Conservation (phyloP, 2,113 vertebrate species). For the Illadopsis cleaveri region DNA sequence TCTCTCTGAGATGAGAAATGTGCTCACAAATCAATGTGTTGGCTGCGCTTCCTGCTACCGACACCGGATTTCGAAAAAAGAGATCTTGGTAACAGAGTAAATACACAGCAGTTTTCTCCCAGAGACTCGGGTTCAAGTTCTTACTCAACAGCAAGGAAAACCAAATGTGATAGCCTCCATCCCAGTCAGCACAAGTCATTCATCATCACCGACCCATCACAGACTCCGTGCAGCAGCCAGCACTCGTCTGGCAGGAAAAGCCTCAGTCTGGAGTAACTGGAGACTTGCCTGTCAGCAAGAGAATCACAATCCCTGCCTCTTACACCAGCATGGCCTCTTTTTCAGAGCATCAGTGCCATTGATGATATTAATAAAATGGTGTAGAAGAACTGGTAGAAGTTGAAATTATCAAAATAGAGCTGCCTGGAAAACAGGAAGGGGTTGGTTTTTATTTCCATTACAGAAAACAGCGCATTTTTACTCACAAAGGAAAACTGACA, state of each 20-base stretch:
- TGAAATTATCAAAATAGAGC: not conserved
- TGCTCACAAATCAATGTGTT: not conserved
- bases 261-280: not conserved
- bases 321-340: not conserved
- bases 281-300: not conserved
- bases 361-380: not conserved
- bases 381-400: not conserved
- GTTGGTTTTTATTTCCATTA: not conserved
- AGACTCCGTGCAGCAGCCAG: not conserved
- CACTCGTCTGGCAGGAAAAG: not conserved
- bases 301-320: not conserved
- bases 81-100: not conserved
- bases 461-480: not conserved
- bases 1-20: not conserved
- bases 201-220: not conserved
- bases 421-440: not conserved
- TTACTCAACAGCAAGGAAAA: not conserved
- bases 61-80: not conserved
- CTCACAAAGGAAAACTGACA: not conserved
- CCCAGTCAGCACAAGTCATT: not conserved
- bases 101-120: not conserved
- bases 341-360: not conserved
- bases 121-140: not conserved
- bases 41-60: not conserved
- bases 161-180: not conserved